phyloP scores from a whole-genome alignment of 2,797 vertebrate species.

The Mionectes olivaceus region DNA sequence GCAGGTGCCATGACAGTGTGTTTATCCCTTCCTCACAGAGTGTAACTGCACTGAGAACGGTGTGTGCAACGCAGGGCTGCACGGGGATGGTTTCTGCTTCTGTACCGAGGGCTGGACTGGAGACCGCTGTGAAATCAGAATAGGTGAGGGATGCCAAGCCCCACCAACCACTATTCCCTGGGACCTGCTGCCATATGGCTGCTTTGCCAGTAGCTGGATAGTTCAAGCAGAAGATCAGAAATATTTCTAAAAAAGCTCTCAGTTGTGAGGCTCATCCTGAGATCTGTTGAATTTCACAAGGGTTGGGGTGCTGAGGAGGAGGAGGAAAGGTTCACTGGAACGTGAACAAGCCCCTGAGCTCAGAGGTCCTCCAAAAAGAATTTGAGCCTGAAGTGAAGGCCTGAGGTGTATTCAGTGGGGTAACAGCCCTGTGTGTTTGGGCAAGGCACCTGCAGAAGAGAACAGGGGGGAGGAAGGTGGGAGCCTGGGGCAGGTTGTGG shows the following conservation, averaged over 20 bases:
- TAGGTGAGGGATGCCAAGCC: constrained; percentile 75
- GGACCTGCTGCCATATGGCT: accelerated
- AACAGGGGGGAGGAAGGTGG: background rate
- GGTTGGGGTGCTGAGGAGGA: background rate
- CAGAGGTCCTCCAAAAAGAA: background rate
- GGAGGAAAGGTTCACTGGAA: background rate
- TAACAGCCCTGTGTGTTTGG: background rate
- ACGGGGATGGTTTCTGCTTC: constrained; percentile 88
- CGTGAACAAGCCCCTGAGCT: background rate
- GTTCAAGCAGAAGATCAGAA: background rate
- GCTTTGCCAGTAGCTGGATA: background rate
- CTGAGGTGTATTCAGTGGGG: background rate
- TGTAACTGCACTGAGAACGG: constrained; percentile 86
- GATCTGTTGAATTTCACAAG: background rate
- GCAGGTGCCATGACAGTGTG: background rate
- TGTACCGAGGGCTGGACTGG: constrained; percentile 89
- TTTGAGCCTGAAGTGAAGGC: background rate
- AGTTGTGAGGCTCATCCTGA: background rate
- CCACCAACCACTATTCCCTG: background rate
- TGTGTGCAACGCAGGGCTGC: constrained; percentile 84
- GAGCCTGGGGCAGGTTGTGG: background rate
- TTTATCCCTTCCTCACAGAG: constrained; percentile 68
- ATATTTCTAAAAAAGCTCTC: background rate
- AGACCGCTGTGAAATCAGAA: constrained; percentile 79
- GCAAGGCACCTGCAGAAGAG: background rate